phyloP scores from a whole-genome alignment of 1,140 invertebrate genomes.

The Leptonema lineaticorne region DNA sequence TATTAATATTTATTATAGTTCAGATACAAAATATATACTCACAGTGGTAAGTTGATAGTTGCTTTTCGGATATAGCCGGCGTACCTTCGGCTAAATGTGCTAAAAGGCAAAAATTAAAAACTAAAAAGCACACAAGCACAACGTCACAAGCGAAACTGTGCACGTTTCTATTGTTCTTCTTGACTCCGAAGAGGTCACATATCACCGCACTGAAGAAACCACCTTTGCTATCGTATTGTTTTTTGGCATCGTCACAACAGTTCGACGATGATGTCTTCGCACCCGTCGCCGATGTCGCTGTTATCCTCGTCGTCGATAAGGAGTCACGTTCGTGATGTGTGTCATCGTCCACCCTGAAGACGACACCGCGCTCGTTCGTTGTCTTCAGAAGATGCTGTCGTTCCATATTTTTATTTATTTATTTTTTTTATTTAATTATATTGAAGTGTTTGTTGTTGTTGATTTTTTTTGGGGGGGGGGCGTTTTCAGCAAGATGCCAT shows the following conservation, averaged over 20 bases:
- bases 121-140: slow-evolving; percentile 17
- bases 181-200: slow-evolving; percentile 32
- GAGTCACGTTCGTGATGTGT: not conserved
- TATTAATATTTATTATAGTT: not conserved
- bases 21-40: slow-evolving; percentile 16
- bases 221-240: slow-evolving; percentile 1
- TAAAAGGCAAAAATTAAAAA: slow-evolving; percentile 23
- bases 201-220: slow-evolving; percentile 19
- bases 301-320: not conserved
- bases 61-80: slow-evolving; percentile 24
- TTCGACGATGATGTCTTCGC: not conserved
- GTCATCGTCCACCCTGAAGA: slow-evolving; percentile 3
- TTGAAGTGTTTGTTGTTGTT: too few relatives aligned
- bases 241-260: not conserved
- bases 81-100: slow-evolving; percentile 17
- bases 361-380: slow-evolving; percentile 8
- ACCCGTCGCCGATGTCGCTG: not conserved
- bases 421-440: too few relatives aligned
- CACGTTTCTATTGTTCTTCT: slow-evolving; percentile 20
- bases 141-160: slow-evolving; percentile 21
- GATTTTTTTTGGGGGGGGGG: too few relatives aligned
- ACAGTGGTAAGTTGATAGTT: slow-evolving; percentile 34
- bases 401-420: slow-evolving; percentile 9
- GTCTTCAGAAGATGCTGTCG: slow-evolving; percentile 26
- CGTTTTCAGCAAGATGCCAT: not conserved